Conservation (phyloP, 2,888 invertebrate genomes). For the Limulus polyphemus region DNA sequence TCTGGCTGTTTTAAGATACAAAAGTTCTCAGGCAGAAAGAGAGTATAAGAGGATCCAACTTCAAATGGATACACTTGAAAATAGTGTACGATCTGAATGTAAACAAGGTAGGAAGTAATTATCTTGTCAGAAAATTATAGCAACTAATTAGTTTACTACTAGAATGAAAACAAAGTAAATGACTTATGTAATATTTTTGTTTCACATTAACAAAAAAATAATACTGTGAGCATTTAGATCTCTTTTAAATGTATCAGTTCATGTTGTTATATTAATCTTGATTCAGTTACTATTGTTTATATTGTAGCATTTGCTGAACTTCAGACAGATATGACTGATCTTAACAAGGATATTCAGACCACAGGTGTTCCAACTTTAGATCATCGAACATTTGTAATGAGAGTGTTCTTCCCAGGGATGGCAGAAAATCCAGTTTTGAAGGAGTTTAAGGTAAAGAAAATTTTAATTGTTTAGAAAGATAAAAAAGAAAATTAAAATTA, state of each 20-base stretch:
- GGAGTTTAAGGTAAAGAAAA: slow-evolving; percentile 21
- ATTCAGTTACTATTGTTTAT: no score
- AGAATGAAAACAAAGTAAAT: no score
- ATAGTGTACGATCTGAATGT: slow-evolving; percentile 43
- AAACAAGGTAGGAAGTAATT: slow-evolving; percentile 41
- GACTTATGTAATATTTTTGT: no score
- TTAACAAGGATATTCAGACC: slow-evolving; percentile 25
- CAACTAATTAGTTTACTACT: no score
- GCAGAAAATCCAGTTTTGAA: slow-evolving; percentile 25
- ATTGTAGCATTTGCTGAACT: slow-evolving; percentile 45
- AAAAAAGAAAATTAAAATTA: no score
- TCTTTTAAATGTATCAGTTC: no score
- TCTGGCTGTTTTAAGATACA: slow-evolving; percentile 36
- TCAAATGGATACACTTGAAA: slow-evolving; percentile 43
- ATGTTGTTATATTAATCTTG: no score
- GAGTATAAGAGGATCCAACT: slow-evolving; percentile 43
- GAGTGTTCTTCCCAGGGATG: slow-evolving; percentile 28
- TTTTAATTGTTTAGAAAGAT: no score
- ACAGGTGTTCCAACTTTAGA: slow-evolving; percentile 84
- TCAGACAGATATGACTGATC: slow-evolving; percentile 61
- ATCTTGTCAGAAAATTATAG: no score
- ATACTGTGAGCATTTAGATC: no score
- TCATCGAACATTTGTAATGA: slow-evolving; percentile 28
- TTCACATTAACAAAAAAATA: no score
- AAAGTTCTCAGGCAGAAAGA: slow-evolving; percentile 39